Conservation (phyloP, 1,140 invertebrate species). For the Dolichoris vasculosae region DNA sequence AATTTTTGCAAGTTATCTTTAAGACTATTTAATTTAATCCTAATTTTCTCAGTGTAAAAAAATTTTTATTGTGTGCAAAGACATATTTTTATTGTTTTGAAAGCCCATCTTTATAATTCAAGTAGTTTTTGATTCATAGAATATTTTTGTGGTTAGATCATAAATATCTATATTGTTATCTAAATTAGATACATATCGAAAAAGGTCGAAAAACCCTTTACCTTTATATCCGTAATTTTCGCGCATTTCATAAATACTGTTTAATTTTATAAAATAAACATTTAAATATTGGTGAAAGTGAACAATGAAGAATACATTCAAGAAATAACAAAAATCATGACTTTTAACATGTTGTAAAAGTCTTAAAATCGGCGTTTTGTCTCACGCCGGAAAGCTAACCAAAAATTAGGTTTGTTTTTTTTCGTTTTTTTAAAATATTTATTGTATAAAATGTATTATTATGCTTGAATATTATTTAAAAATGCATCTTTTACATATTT, state of each 20-base stretch:
- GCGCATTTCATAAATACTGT: conserved; percentile 40
- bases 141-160: not conserved
- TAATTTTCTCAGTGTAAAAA: not conserved
- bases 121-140: not conserved
- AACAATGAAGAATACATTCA: conserved; percentile 20
- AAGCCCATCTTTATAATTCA: not conserved
- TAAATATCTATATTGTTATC: conserved; percentile 15
- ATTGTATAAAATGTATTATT: not conserved
- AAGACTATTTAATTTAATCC: not conserved
- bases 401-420: conserved; percentile 49
- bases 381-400: conserved; percentile 44
- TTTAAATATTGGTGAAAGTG: conserved; percentile 33
- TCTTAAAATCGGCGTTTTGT: conserved; percentile 18
- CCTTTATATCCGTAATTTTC: conserved; percentile 44
- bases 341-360: not conserved
- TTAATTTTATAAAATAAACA: conserved; percentile 42
- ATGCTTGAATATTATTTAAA: not conserved
- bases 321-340: not conserved
- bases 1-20: conserved; percentile 8
- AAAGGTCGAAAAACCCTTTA: conserved; percentile 26
- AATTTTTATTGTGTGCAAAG: not conserved
- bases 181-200: conserved; percentile 37
- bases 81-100: not conserved
- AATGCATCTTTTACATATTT: not conserved
- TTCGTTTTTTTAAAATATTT: conserved; percentile 24